Percentiles rank a stretch among this genome's conserved stretches.
phyloP scores from a whole-genome alignment of 30 jellyfish, hydroid and myxozoan genomes.

The Haliclystus octoradiatus region DNA sequence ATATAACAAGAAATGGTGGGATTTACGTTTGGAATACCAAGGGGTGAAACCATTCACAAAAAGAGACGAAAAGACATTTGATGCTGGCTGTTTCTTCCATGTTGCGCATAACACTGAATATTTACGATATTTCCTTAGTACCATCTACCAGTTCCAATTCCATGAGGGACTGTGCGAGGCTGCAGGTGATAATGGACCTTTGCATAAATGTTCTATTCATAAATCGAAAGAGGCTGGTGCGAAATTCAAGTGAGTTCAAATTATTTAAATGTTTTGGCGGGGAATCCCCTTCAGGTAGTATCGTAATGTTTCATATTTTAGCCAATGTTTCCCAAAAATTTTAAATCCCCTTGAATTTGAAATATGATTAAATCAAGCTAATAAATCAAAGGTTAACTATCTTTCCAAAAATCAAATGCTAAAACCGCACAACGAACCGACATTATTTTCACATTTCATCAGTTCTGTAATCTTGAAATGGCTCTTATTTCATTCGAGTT shows the following conservation, averaged over 20 bases:
- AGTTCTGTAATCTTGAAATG: no score
- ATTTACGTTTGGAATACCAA: slow-evolving; percentile 16
- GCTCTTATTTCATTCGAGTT: no score
- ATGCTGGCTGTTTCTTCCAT: slow-evolving; percentile 71
- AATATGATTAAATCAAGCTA: no score
- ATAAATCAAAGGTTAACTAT: no score
- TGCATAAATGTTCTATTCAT: slow-evolving; percentile 56
- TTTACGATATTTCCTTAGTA: slow-evolving; percentile 59
- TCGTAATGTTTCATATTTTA: no score
- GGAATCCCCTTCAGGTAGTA: no score
- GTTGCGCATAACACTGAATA: slow-evolving; percentile 72
- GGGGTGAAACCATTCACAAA: slow-evolving; percentile 50
- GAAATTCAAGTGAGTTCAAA: slow-evolving; percentile 29
- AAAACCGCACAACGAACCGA: no score
- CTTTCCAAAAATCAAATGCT: no score
- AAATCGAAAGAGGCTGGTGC: slow-evolving; percentile 64
- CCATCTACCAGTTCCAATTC: slow-evolving; percentile 54
- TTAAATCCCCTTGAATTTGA: no score
- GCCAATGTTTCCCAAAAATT: no score
- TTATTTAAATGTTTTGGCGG: no score
- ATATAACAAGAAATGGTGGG: slow-evolving; percentile 77
- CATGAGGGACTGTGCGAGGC: slow-evolving; percentile 70
- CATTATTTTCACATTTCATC: no score
- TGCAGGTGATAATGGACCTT: slow-evolving; percentile 49
- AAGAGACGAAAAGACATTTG: slow-evolving; percentile 39